Evolutionary conservation across 2,113 vertebrate genomes (phyloP).

Genomic region (Myiopsitta monachus): DNA sequence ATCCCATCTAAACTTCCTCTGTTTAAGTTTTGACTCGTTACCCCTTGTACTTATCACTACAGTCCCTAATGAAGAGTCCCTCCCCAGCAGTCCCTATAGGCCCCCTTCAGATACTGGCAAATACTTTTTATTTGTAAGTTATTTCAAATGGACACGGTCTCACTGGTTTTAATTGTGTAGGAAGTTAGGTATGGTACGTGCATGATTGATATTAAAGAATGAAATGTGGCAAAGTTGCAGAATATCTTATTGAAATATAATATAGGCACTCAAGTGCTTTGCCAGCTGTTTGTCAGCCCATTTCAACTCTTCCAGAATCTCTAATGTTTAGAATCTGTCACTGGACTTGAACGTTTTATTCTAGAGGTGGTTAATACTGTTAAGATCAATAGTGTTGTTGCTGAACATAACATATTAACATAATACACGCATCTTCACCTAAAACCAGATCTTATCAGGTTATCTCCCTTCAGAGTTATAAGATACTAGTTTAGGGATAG

Average conservation of each 20-base stretch:
- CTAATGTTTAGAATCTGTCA: not conserved
- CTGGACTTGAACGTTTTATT: not conserved
- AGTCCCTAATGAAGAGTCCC: too few species aligned
- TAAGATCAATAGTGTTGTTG: not conserved
- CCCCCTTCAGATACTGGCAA: too few species aligned
- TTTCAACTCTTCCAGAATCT: not conserved
- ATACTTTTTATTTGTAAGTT: not conserved
- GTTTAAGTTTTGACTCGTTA: too few species aligned
- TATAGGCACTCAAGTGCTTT: not conserved
- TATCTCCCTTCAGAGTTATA: not conserved
- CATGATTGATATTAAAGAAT: not conserved
- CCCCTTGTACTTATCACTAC: too few species aligned
- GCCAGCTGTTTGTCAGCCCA: not conserved
- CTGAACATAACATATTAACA: not conserved
- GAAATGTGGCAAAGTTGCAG: not conserved
- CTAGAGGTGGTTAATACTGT: not conserved
- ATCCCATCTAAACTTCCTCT: too few species aligned
- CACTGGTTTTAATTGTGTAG: not conserved
- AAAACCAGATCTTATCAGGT: not conserved
- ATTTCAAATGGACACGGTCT: not conserved
- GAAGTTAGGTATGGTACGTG: not conserved
- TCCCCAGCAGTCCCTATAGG: too few species aligned
- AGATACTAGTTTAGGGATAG: not conserved
- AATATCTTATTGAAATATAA: not conserved
- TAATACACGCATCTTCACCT: not conserved